A percentile compares a stretch with the other conserved stretches of the same genome.
These are phyloP conservation scores for Plotosus lineatus DNA, from an alignment of 2,113 vertebrate genomes.

Conservation along the genomic window DNA sequence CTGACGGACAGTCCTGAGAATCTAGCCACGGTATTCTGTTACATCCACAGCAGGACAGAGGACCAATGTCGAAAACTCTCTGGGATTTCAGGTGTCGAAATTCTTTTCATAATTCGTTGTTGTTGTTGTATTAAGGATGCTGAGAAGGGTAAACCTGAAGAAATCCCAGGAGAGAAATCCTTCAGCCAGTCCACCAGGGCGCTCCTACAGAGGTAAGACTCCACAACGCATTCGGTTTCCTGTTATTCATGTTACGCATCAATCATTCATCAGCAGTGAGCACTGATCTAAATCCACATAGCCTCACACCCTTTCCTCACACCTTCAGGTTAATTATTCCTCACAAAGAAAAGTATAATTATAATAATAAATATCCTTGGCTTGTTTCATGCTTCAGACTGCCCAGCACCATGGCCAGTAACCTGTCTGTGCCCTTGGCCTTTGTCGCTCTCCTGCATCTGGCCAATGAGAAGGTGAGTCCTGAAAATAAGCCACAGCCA, in stretches of 20 bases:
- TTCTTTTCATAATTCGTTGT: background rate
- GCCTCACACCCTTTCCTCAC: background rate
- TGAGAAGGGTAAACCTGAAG: conserved; percentile 49
- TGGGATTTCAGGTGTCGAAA: background rate
- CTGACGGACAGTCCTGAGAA: conserved; percentile 70
- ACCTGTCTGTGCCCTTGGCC: conserved; percentile 86
- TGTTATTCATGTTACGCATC: no score
- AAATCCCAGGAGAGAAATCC: conserved; percentile 71
- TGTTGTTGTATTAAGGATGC: conserved; percentile 54
- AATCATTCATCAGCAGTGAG: no score
- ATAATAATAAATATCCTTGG: background rate
- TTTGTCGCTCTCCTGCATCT: conserved; percentile 89
- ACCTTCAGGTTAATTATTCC: background rate
- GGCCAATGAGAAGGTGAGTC: conserved; percentile 90
- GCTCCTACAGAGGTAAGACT: conserved; percentile 70
- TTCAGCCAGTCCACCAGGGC: conserved; percentile 74
- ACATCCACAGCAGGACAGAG: background rate
- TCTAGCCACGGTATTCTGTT: conserved; percentile 57
- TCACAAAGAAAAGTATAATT: background rate
- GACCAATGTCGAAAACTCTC: background rate
- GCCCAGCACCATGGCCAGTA: conserved; percentile 81
- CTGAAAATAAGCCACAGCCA: background rate
- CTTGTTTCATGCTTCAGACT: conserved; percentile 70
- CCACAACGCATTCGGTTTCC: background rate
- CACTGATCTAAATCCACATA: no score